Evolutionary conservation across 1,140 invertebrate species (phyloP).

Genomic region (Leptopilina boulardi): DNA sequence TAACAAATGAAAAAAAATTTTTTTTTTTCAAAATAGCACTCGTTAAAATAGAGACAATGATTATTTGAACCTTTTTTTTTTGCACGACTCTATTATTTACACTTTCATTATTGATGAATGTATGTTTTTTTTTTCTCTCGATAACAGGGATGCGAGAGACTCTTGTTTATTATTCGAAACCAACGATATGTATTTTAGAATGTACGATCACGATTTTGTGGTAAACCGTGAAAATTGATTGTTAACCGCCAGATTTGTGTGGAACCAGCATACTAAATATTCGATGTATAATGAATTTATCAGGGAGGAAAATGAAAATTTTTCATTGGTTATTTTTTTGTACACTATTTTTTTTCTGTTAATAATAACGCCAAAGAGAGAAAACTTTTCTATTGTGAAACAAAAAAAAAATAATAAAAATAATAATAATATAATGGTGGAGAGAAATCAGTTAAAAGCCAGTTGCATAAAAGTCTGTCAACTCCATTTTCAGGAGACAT

Average conservation of each 20-base stretch:
- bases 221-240: constrained; percentile 17
- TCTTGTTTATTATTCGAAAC: constrained; percentile 14
- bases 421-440: background rate
- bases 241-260: constrained; percentile 12
- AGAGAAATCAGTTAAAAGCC: background rate
- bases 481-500: background rate
- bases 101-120: no score
- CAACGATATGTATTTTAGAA: constrained; percentile 3
- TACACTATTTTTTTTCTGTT: background rate
- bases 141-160: background rate
- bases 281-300: constrained; percentile 3
- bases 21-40: no score
- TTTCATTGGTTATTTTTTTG: background rate
- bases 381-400: background rate
- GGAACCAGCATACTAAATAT: constrained; percentile 13
- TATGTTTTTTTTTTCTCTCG: background rate
- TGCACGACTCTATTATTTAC: no score
- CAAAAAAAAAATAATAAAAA: no score
- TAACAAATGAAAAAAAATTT: no score
- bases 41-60: no score
- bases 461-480: constrained; percentile 16
- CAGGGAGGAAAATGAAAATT: background rate
- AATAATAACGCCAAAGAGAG: background rate
- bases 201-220: constrained; percentile 16
- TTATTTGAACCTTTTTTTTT: no score